Evolutionary conservation across 2,888 invertebrate species (phyloP).

Genomic region (Lasioglossum zephyrum): DNA sequence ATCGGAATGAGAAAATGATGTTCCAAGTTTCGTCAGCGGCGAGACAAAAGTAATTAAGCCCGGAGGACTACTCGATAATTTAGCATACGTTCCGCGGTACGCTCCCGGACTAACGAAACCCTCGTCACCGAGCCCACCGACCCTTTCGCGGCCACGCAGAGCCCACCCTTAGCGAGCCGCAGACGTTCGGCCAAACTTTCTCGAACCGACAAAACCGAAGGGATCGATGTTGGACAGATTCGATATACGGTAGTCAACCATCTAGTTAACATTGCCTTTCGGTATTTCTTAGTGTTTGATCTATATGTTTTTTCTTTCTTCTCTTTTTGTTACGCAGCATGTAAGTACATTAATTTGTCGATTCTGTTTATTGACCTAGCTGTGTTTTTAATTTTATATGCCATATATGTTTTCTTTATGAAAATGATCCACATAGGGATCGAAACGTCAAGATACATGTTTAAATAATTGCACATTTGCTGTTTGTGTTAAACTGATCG

Average conservation of each 20-base stretch:
- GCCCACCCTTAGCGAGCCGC: constrained; percentile 21
- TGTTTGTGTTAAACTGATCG: too few species aligned
- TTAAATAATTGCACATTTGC: too few species aligned
- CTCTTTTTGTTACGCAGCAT: too few species aligned
- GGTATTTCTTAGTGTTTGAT: too few species aligned
- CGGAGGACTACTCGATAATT: constrained; percentile 76
- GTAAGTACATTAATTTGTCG: too few species aligned
- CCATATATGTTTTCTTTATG: too few species aligned
- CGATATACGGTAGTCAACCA: neutral
- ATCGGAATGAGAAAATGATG: constrained; percentile 64
- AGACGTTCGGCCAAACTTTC: constrained; percentile 25
- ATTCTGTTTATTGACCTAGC: too few species aligned
- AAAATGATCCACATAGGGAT: too few species aligned
- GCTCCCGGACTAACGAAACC: constrained; percentile 38
- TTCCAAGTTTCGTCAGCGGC: constrained; percentile 65
- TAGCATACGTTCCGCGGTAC: constrained; percentile 70
- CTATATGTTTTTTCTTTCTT: too few species aligned
- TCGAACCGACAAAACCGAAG: constrained; percentile 19
- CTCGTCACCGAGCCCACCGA: neutral
- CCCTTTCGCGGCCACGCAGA: neutral
- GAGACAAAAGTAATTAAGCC: constrained; percentile 75
- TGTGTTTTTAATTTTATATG: too few species aligned
- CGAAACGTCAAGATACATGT: too few species aligned
- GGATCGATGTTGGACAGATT: constrained; percentile 28
- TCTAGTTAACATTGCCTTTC: too few species aligned